Evolutionary conservation across 2,888 invertebrate genomes (phyloP), one percentile per base, ranked within the genome.

Genomic region (Trichopoda pennipes): DNA sequence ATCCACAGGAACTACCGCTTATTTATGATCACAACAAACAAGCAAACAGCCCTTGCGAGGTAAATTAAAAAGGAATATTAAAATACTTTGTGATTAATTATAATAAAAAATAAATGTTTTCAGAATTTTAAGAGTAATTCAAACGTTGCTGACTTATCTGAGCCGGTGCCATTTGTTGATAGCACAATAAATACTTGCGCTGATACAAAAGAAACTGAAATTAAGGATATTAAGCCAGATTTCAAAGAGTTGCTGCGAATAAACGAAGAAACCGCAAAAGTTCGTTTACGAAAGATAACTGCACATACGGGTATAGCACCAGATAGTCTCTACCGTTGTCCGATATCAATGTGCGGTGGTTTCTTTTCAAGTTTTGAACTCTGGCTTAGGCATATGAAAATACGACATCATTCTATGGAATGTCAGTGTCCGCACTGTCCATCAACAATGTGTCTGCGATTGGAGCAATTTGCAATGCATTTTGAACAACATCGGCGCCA

Each of bases 371-470:
- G 75, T 28, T 84, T 81, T 35, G 84, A 84, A 2, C 56, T 86
- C 8, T 87, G 86, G 87, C 51, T 75, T 21, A 82, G 79, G 2
- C 87, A 87, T 35, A 81, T 87, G 79, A 74, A 16, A 9, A n/a
- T 44, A 8, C 84, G 86, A 0, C 87, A 87, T 63, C 53, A 69
- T 17, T 63, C 66, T 42, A 28, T 82, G 10, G 73, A 84, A 47
- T 77, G 78, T 14, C 51, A 63, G 12, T 86, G 86, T 53, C 86
- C 86, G 2, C 86, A 86, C 69, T 85, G 86, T 35, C 72, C 35
- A 56, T 10, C 16, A 21, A 12, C 4, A 8, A 16, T 6, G 4
- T 16, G 80, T 32, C 44, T 61, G 2, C 16, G 63, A 12, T 63
- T 86, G 19, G 28, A 72, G 8, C 60, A 78, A 32, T 85, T 83